Conservation (phyloP, 2,888 invertebrate genomes). For the Exephanes ischioxanthus region DNA sequence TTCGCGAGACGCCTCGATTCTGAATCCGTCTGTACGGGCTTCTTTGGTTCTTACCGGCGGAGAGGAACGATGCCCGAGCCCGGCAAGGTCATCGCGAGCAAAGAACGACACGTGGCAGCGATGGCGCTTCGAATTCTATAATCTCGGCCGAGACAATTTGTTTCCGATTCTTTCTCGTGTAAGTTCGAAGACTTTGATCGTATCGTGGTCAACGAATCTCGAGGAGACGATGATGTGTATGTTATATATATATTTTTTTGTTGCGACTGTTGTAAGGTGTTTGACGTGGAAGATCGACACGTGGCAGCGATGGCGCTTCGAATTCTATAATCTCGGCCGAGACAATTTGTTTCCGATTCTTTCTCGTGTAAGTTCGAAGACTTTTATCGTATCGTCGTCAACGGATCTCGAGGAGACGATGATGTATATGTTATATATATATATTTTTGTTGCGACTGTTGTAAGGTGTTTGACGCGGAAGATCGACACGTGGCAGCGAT, state of each 20-base stretch:
- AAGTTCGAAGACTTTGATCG: too few relatives aligned
- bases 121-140: constrained; percentile 26
- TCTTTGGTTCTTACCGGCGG: neutral
- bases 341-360: constrained; percentile 5
- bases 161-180: neutral
- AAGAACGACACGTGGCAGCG: constrained; percentile 47
- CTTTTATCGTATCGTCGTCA: too few relatives aligned
- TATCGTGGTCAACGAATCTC: too few relatives aligned
- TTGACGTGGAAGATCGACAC: neutral
- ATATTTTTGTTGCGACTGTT: too few relatives aligned
- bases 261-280: too few relatives aligned
- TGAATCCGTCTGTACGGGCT: constrained; percentile 16
- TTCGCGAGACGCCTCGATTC: constrained; percentile 10
- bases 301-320: constrained; percentile 46
- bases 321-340: neutral
- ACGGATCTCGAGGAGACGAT: too few relatives aligned
- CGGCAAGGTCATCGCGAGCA: constrained; percentile 36
- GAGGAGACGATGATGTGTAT: too few relatives aligned
- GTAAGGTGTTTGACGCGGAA: too few relatives aligned
- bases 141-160: constrained; percentile 6
- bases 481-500: constrained; percentile 37
- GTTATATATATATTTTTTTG: too few relatives aligned
- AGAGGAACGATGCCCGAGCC: constrained; percentile 13
- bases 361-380: too few relatives aligned
- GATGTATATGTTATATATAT: too few relatives aligned